phyloP scores from a whole-genome alignment of 2,113 vertebrate species.

The Charina bottae region DNA sequence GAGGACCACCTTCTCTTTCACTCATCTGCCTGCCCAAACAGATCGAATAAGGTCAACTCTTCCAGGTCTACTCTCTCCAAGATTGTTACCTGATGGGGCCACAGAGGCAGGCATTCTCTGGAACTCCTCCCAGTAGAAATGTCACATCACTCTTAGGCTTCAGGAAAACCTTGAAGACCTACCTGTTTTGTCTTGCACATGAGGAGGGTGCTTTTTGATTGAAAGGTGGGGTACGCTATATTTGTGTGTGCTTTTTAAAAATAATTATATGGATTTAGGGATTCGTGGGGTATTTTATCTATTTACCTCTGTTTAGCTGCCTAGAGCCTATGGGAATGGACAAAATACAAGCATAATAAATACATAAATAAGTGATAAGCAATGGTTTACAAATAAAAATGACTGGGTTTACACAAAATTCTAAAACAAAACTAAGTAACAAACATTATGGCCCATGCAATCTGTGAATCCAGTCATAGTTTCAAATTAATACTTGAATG shows the following conservation, averaged over 20 bases:
- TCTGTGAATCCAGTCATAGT: neutral
- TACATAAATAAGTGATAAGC: neutral
- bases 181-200: neutral
- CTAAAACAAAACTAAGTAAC: neutral
- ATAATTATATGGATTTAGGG: neutral
- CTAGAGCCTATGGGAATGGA: neutral
- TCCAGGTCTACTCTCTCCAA: neutral
- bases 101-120: neutral
- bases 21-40: neutral
- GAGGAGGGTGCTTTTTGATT: neutral
- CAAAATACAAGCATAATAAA: neutral
- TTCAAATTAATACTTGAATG: neutral
- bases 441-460: neutral
- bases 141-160: neutral
- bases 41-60: neutral
- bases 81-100: neutral
- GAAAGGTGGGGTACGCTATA: neutral
- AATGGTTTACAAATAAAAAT: neutral
- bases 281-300: neutral
- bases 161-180: neutral
- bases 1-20: neutral
- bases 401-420: neutral
- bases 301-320: neutral
- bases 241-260: neutral
- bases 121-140: neutral